These are phyloP conservation scores for Brachymystax lenok DNA, from an alignment of 2,797 vertebrate genomes.

Conservation along the genomic window DNA sequence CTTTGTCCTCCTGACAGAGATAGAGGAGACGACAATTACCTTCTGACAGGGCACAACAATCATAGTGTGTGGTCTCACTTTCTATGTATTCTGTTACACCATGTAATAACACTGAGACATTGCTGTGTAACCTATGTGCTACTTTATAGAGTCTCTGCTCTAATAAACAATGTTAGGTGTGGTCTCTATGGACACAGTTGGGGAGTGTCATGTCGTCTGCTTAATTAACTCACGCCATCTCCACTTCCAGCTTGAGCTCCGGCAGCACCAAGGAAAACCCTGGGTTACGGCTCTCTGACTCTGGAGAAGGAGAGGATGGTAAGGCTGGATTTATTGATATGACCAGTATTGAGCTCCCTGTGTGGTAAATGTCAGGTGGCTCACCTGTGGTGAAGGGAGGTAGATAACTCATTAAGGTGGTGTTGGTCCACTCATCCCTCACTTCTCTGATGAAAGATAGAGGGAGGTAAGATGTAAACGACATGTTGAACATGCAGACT, in stretches of 20 bases:
- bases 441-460: conserved; percentile 38
- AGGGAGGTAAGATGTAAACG: no score
- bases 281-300: conserved; percentile 26
- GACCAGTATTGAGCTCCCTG: neutral
- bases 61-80: neutral
- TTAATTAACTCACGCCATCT: conserved; percentile 34
- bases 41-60: no score
- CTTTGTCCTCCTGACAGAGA: conserved; percentile 24
- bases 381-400: conserved; percentile 47
- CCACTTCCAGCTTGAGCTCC: conserved; percentile 43
- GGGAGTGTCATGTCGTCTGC: neutral
- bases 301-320: conserved; percentile 11
- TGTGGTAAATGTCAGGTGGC: neutral
- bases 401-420: conserved; percentile 55
- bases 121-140: no score
- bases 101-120: no score
- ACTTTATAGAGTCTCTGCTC: no score
- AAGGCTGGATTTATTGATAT: neutral
- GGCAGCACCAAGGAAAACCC: conserved; percentile 24
- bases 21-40: neutral
- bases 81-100: no score
- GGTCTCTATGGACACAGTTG: neutral
- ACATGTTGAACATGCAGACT: no score
- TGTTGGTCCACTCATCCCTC: conserved; percentile 49
- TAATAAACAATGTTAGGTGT: no score